Conservation (phyloP, 2,797 vertebrate species). For the Hydrophis major region DNA sequence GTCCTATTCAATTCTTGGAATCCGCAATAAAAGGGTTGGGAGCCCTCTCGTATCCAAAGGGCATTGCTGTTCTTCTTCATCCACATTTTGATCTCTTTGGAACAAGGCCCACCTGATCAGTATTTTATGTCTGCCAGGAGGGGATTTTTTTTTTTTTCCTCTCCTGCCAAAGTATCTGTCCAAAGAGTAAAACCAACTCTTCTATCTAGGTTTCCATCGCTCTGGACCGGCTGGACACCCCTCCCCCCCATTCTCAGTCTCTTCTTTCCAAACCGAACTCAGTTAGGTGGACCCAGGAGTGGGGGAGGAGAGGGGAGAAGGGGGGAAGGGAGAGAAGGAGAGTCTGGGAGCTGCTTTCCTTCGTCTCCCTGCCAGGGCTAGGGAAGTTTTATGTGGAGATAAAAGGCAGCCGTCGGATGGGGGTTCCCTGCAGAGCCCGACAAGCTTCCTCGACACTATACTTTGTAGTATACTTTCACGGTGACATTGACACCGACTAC, state of each 20-base stretch:
- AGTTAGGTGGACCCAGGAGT: neutral
- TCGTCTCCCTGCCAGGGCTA: neutral
- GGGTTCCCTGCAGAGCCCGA: neutral
- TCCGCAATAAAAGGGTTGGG: neutral
- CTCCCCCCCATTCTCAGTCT: neutral
- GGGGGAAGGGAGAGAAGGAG: accelerated
- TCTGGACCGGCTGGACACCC: neutral
- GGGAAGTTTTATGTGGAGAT: neutral
- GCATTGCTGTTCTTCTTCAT: neutral
- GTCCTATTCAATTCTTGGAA: neutral
- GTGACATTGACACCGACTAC: neutral
- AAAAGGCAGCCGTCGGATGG: neutral
- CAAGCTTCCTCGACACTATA: neutral
- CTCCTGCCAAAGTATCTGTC: neutral
- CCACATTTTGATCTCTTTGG: neutral
- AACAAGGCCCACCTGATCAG: neutral
- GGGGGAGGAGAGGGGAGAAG: too few relatives aligned
- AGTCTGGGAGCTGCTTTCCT: neutral
- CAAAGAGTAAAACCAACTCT: neutral
- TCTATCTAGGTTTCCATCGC: neutral
- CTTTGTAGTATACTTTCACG: neutral
- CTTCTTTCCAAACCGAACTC: neutral
- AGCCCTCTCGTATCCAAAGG: neutral
- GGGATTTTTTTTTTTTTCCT: neutral
- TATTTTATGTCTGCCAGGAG: neutral